Evolutionary conservation across 2,113 vertebrate genomes (phyloP), one percentile per base, ranked within the genome.

Genomic region (Malurus cyaneus): DNA sequence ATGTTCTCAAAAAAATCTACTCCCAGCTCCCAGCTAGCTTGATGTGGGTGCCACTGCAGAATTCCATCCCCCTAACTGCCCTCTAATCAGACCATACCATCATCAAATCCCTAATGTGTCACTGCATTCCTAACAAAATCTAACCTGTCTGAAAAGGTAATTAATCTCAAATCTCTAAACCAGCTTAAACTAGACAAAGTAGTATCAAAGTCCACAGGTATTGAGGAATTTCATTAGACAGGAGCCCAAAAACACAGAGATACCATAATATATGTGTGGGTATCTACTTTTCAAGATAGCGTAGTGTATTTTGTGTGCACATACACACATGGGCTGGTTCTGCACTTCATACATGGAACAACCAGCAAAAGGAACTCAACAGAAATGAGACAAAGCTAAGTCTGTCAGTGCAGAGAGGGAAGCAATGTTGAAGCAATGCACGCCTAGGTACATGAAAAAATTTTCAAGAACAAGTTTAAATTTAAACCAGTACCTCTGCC

Each of bases 401-500:
- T 93, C 82, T 72, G 66, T 61, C 73, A 71, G 60, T 54, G 46
- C 61, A 86, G 83, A 89, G 60, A 84, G 74, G 88, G 56, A 88
- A 76, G 44, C 16, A 67, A 66, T n/a, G 54, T 1, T 10, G 9
- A 82, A 39, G 34, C 18, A 91, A 79, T 21, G 7, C 39, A 31
- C 12, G 11, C 20, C 53, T 34, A 81, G 19, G 28, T 76, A 77
- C 12, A 25, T 42, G 21, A 71, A 56, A 87, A 76, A 70, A 62
- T 1, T 42, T 73, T 86, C n/a, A 80, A 77, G 54, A 90, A 59
- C 19, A 50, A 53, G 31, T 17, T 61, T 31, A 50, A 65, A 50
- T 80, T 88, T 77, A 36, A 94, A 73, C 17, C 32, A 28, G 57
- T 52, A 85, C 3, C 34, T 64, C 50, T 82, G 54, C 44, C 62